phyloP scores from a whole-genome alignment of 2,888 invertebrate genomes.

The Petrolisthes cinctipes region DNA sequence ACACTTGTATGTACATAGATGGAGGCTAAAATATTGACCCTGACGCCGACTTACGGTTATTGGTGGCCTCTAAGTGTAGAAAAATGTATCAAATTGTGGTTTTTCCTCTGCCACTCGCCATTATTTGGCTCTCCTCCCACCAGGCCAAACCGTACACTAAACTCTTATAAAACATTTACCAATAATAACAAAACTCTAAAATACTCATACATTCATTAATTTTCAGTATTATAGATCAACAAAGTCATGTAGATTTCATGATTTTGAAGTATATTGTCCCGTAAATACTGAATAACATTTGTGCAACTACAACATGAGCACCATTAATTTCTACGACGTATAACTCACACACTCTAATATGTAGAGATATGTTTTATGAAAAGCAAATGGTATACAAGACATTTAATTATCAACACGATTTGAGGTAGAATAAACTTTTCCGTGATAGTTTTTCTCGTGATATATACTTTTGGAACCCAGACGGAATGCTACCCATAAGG shows the following conservation, averaged over 20 bases:
- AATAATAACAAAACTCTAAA: not conserved
- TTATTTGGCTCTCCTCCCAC: conserved; percentile 20
- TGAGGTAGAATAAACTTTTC: not conserved
- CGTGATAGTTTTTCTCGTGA: not conserved
- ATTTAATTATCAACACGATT: too few species aligned
- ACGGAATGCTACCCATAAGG: conserved; percentile 31
- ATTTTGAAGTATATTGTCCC: too few species aligned
- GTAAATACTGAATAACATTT: too few species aligned
- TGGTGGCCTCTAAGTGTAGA: conserved; percentile 14
- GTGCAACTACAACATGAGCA: too few species aligned
- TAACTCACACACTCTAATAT: too few species aligned
- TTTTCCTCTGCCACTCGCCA: conserved; percentile 21
- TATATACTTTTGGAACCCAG: conserved; percentile 19
- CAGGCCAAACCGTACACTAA: conserved; percentile 9
- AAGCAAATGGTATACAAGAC: too few species aligned
- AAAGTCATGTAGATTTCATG: too few species aligned
- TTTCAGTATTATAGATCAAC: too few species aligned
- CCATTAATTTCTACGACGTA: too few species aligned
- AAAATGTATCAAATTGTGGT: conserved; percentile 19
- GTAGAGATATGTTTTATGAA: too few species aligned
- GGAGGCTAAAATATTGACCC: not conserved
- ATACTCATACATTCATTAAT: not conserved
- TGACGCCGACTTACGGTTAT: not conserved
- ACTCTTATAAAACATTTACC: conserved; percentile 27
- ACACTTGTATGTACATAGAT: not conserved